Base-by-base conservation (phyloP, 1,140 invertebrate species). In the Hestina assimilis region DNA sequence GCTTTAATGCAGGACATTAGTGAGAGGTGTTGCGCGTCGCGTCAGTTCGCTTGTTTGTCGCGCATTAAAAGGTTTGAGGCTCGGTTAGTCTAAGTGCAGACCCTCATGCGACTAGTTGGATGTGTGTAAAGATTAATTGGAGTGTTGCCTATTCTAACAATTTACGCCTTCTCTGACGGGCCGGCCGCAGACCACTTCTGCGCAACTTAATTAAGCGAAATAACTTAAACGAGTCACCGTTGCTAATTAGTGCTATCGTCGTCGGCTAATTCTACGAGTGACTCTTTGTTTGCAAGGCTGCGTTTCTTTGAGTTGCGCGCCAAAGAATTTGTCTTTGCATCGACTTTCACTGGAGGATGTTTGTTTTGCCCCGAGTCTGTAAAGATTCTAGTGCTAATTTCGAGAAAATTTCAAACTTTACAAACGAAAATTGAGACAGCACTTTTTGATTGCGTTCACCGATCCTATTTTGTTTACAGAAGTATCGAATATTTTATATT, bases 111-210 rank as follows among this genome's bases (percentile, higher is more conserved):
- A 75, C 72, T 83, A 83, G 80, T 79, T 81, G 75, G 73, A 86
- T 83, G 84, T 84, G 81, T 87, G 83, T 80, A 85, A 86, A 86
- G 83, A 87, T 87, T 87, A 87, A 87, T 87, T 87, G 84, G 84
- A 87, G 83, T 84, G 83, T 75, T 73, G 72, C 72, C 73, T 77
- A 72, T 81, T 78, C 79, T 82, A 84, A 84, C 81, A 84, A 80
- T 77, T 84, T 83, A 76, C 79, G 74, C 83, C 78, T 81, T 87
- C 67, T 66, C 61, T 73, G 64, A 61, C 79, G 69, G 81, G 72
- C 79, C 83, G 74, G 77, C 72, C 75, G 71, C 77, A 86, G 81
- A 83, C 81, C 84, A 87, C 84, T 87, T 83, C 71, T 83, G 80
- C 69, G 67, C 79, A 63, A 87, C 82, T 87, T 87, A 87, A 87